Percentiles rank a stretch among this genome's conserved stretches.
Conservation (phyloP, 2,113 vertebrate species). For the Neolamprologus falcicula region DNA sequence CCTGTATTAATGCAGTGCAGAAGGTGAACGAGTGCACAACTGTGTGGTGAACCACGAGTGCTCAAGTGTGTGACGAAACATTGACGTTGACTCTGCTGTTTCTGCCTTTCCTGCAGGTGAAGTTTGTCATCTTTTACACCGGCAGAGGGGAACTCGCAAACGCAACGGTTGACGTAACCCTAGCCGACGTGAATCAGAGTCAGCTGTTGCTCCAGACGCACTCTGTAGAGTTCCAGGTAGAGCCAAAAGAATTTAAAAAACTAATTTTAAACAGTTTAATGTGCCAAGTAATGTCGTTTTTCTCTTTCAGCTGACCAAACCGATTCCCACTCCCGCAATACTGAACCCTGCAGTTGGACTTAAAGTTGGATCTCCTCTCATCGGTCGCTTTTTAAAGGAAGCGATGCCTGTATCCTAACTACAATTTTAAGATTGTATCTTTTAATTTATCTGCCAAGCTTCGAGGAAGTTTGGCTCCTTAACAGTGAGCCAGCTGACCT, state of each 20-base stretch:
- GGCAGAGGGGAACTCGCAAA: constrained; percentile 45
- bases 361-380: constrained; percentile 37
- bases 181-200: constrained; percentile 11
- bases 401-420: constrained; percentile 63
- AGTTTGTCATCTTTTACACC: constrained; percentile 61
- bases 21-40: constrained; percentile 24
- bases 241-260: not conserved
- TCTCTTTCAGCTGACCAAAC: constrained; percentile 36
- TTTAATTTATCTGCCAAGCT: not conserved
- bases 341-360: constrained; percentile 39
- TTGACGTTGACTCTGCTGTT: not conserved
- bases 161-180: constrained; percentile 11
- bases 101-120: constrained; percentile 46
- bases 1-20: constrained; percentile 62
- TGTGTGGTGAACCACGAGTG: not conserved
- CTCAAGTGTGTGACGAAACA: not conserved
- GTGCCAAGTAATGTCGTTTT: not conserved
- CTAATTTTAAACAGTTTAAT: not conserved
- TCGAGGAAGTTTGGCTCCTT: constrained; percentile 20
- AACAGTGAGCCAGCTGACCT: constrained; percentile 53
- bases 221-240: constrained; percentile 54
- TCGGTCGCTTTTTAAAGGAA: constrained; percentile 42
- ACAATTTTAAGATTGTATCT: not conserved
- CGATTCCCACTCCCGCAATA: not conserved
- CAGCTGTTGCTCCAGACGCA: constrained; percentile 53